Percentiles rank a stretch among this genome's conserved stretches.
Conservation (phyloP, 2,113 vertebrate species). For the Cololabis saira region DNA sequence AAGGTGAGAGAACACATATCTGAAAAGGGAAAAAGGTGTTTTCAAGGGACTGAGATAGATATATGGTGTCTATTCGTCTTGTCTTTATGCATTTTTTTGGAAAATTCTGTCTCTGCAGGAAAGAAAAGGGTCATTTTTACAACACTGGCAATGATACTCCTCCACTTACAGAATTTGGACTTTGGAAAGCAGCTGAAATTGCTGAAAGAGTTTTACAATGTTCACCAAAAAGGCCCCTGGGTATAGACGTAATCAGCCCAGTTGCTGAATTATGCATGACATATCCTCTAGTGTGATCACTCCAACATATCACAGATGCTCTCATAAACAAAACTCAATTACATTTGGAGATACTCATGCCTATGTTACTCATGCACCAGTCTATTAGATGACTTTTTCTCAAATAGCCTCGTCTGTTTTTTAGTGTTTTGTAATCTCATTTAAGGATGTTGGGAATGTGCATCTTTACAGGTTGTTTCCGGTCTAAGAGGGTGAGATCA, state of each 20-base stretch:
- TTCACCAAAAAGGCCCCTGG: constrained; percentile 30
- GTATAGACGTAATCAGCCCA: constrained; percentile 47
- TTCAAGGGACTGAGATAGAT: neutral
- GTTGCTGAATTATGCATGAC: constrained; percentile 65
- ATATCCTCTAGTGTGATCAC: constrained; percentile 34
- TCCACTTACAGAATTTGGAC: too few relatives aligned
- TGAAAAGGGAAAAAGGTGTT: neutral
- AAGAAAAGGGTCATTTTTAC: too few relatives aligned
- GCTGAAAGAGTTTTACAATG: constrained; percentile 38
- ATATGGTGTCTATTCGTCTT: neutral
- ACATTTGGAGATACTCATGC: constrained; percentile 11
- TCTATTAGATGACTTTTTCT: neutral
- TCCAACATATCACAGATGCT: constrained; percentile 16
- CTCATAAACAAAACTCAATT: constrained; percentile 37
- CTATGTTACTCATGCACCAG: neutral
- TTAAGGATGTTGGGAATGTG: neutral
- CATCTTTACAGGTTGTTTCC: neutral
- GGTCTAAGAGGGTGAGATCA: neutral
- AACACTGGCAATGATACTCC: too few relatives aligned
- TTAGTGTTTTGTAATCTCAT: neutral
- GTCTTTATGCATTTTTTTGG: too few relatives aligned
- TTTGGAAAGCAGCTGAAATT: too few relatives aligned
- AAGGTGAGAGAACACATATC: neutral
- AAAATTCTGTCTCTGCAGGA: too few relatives aligned
- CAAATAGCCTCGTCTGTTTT: neutral